Evolutionary conservation across 2,888 invertebrate genomes (phyloP), one percentile per base, ranked within the genome.

Genomic region (Clivina fossor): DNA sequence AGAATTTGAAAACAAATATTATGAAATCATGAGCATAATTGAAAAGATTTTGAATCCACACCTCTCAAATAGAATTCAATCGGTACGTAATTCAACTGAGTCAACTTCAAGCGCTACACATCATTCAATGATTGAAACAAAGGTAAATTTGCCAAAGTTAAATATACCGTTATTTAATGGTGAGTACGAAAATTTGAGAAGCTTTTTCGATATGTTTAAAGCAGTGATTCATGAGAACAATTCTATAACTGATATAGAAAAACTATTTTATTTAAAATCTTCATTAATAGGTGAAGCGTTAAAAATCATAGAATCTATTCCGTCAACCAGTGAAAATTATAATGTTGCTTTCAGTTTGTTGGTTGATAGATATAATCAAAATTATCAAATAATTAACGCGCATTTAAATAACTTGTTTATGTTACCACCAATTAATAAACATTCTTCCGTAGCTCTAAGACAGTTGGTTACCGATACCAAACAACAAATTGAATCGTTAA

Each of bases 381-480:
- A 59, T 22, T 40, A 60, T 0, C 11, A 61, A 1, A 65, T 66
- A 2, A 58, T 63, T 0, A 38, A 62, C 4, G 60, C 44, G 1
- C 63, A 66, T 18, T 20, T 65, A 1, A 59, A 54, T 11, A 51
- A 55, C 4, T 49, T 65, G n/a, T 58, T 63, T n/a, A 60, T 62
- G 2, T 49, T 60, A 3, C 53, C 60, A 4, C 5, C 11, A n/a
- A 16, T 48, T 16, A 19, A 15, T 33, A 20, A 48, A 15, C 19
- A 19, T 2, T 19, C 48, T 8, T 24, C 30, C 9, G 15, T 24
- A 15, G 4, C 40, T 4, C 7, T 40, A 8, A 38, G 50, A 24
- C 15, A 50, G 13, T 18, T 50, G 9, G n/a, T 50, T 2, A 30
- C 37, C 13, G 24, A 13, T 2, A 3, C 28, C 13, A 15, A n/a